Conservation (phyloP, 2,797 vertebrate genomes). For the Columba guinea region DNA sequence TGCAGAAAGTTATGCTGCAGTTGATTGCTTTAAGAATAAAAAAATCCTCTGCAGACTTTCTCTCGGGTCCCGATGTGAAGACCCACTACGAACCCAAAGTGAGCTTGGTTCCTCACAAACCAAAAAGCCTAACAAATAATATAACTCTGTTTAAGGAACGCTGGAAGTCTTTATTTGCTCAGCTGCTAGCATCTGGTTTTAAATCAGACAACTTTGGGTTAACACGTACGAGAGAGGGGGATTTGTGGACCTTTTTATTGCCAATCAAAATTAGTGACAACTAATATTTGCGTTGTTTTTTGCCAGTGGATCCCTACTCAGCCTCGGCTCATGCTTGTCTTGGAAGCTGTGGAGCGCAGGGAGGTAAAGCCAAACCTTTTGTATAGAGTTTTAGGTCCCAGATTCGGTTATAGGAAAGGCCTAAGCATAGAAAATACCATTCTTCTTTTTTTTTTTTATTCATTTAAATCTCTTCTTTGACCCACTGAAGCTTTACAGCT, state of each 20-base stretch:
- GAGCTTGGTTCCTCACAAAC: background rate
- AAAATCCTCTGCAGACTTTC: background rate
- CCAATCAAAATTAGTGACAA: slow-evolving; percentile 10
- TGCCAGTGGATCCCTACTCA: background rate
- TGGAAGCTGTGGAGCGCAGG: background rate
- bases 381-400: background rate
- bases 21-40: background rate
- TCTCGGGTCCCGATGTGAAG: background rate
- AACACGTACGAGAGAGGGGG: background rate
- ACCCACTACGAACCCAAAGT: background rate
- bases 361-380: background rate
- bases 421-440: background rate
- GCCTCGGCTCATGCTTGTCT: background rate
- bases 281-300: background rate
- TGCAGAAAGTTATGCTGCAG: background rate
- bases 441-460: background rate
- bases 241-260: slow-evolving; percentile 4
- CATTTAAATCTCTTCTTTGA: background rate
- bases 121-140: background rate
- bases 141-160: background rate
- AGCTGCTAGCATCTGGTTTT: background rate
- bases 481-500: background rate
- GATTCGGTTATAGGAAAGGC: background rate
- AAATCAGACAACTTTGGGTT: background rate
- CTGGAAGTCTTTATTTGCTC: background rate